Evolutionary conservation across 1,140 invertebrate species (phyloP).

Genomic region (Cecropterus lyciades): DNA sequence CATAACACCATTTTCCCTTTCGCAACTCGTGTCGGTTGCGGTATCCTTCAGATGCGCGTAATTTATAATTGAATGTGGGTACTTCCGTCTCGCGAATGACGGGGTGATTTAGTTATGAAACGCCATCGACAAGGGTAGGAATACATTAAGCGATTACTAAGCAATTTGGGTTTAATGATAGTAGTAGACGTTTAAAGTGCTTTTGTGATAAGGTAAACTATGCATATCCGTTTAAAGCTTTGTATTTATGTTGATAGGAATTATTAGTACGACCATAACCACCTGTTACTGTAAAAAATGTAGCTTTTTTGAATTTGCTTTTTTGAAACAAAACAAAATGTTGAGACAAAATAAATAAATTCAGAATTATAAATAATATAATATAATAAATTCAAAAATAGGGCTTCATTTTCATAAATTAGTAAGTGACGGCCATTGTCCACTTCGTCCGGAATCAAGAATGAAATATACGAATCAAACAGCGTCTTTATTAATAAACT

Average conservation of each 20-base stretch:
- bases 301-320: too few species aligned
- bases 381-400: too few species aligned
- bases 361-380: too few species aligned
- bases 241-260: too few species aligned
- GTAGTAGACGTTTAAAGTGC: too few species aligned
- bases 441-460: neutral
- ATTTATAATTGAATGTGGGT: conserved; percentile 57
- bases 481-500: neutral
- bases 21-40: conserved; percentile 58
- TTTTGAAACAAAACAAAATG: too few species aligned
- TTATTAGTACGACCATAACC: too few species aligned
- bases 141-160: neutral
- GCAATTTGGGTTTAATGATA: too few species aligned
- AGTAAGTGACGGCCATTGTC: neutral
- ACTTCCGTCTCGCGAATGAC: conserved; percentile 29
- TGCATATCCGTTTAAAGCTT: too few species aligned
- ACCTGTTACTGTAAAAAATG: too few species aligned
- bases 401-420: neutral
- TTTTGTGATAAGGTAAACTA: too few species aligned
- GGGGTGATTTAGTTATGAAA: conserved; percentile 29
- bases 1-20: conserved; percentile 78
- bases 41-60: conserved; percentile 59
- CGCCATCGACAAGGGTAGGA: neutral
- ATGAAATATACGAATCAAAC: neutral
- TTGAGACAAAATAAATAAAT: too few species aligned